These are phyloP conservation scores for Melanotaenia maccullochi DNA, from an alignment of 2,797 vertebrate species.

Conservation along the genomic window DNA sequence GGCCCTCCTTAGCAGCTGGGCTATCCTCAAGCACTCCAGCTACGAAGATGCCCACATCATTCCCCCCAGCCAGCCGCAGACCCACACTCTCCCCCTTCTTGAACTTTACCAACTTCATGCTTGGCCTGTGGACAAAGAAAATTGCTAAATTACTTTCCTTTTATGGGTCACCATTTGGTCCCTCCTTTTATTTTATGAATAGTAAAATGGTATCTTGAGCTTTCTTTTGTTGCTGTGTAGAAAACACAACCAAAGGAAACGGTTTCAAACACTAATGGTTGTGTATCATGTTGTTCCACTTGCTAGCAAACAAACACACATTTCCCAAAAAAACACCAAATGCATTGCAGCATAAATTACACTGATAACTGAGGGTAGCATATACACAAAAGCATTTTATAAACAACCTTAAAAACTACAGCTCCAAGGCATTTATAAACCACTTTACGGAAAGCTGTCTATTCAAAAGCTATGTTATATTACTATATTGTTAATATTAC, in stretches of 20 bases:
- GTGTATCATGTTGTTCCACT: constrained; percentile 3
- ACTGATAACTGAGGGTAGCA: not conserved
- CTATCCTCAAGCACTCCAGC: constrained; percentile 98
- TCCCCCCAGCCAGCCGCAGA: constrained; percentile 95
- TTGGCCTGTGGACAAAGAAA: constrained; percentile 80
- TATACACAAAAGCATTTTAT: constrained; percentile 1
- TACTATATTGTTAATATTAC: constrained; percentile 68
- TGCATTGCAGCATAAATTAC: too few species aligned
- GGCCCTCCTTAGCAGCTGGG: constrained; percentile 97
- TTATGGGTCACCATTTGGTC: constrained; percentile 8
- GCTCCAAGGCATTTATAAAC: not conserved
- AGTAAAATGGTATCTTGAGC: not conserved
- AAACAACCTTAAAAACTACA: not conserved
- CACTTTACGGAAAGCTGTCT: not conserved
- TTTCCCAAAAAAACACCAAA: not conserved
- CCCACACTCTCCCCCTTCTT: constrained; percentile 99
- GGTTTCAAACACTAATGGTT: constrained; percentile 2
- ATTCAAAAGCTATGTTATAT: not conserved
- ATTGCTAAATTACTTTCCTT: constrained; percentile 19
- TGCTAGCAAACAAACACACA: constrained; percentile 5
- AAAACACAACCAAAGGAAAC: constrained; percentile 12
- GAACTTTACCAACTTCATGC: constrained; percentile 99
- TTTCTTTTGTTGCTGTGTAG: not conserved
- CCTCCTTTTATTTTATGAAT: constrained; percentile 20
- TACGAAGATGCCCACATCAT: constrained; percentile 98